A percentile compares a stretch with the other conserved stretches of the same genome.
Evolutionary conservation across 2,888 invertebrate species (phyloP).

Genomic region (Hanleya hanleyi): DNA sequence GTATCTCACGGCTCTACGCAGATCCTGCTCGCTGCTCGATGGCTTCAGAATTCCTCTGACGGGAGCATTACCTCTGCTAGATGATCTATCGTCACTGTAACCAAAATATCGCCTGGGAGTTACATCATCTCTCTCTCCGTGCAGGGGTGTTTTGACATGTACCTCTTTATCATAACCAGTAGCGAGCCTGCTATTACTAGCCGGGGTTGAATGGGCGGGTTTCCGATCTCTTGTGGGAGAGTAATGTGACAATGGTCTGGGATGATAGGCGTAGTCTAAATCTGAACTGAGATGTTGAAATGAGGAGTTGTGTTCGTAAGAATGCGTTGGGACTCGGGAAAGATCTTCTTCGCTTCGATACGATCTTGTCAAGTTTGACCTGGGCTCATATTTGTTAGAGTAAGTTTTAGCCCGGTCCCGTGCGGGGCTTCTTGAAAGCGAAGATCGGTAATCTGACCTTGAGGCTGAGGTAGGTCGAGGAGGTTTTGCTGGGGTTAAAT

Average conservation of each 20-base stretch:
- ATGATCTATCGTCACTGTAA: not conserved
- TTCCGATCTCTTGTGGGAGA: too few species aligned
- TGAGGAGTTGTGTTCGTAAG: not conserved
- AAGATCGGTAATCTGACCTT: not conserved
- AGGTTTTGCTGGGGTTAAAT: not conserved
- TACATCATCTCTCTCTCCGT: not conserved
- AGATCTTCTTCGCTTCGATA: not conserved
- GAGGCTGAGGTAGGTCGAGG: not conserved
- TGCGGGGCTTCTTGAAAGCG: not conserved
- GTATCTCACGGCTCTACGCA: not conserved
- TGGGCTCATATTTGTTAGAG: too few species aligned
- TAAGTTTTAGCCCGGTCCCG: not conserved
- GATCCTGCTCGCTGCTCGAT: conserved; percentile 7
- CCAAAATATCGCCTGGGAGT: not conserved
- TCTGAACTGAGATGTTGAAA: not conserved
- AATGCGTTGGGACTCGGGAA: not conserved
- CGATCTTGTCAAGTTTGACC: not conserved
- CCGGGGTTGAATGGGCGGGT: too few species aligned
- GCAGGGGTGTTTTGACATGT: not conserved
- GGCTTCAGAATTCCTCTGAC: not conserved
- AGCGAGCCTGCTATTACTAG: too few species aligned
- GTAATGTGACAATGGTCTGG: too few species aligned
- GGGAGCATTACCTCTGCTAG: not conserved
- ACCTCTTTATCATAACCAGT: not conserved
- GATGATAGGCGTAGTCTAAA: not conserved